phyloP scores from a whole-genome alignment of 2,113 vertebrate species.

The Cavia porcellus region DNA sequence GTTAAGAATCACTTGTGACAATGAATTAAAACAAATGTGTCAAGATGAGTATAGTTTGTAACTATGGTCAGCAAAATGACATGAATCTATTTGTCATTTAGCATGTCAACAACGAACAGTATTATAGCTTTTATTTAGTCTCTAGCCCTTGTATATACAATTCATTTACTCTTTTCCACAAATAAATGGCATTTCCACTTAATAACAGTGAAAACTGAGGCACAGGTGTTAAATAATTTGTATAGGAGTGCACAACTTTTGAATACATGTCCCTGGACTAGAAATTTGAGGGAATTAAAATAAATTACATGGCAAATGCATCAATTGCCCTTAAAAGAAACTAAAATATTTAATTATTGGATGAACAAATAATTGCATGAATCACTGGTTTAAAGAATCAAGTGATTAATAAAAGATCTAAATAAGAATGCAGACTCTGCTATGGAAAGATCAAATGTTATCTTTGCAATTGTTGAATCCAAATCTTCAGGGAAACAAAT shows the following conservation, averaged over 20 bases:
- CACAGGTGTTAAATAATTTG: neutral
- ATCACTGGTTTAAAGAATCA: neutral
- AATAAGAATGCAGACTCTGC: neutral
- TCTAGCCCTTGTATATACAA: neutral
- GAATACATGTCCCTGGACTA: neutral
- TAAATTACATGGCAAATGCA: neutral
- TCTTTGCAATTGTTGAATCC: neutral
- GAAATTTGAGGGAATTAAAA: neutral
- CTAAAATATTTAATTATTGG: neutral
- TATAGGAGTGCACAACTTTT: neutral
- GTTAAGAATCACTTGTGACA: neutral
- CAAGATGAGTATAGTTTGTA: neutral
- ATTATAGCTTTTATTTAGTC: neutral
- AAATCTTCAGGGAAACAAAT: neutral
- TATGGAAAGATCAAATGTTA: neutral
- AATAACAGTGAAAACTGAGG: neutral
- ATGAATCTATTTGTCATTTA: neutral
- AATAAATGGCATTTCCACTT: neutral
- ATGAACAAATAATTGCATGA: neutral
- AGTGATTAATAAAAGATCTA: conserved; percentile 33
- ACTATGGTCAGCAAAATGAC: neutral
- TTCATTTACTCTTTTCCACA: neutral
- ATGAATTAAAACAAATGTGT: neutral
- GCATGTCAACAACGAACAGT: neutral
- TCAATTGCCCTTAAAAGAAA: neutral